Conservation (phyloP, 2,888 invertebrate genomes). For the Arctia plantaginis region DNA sequence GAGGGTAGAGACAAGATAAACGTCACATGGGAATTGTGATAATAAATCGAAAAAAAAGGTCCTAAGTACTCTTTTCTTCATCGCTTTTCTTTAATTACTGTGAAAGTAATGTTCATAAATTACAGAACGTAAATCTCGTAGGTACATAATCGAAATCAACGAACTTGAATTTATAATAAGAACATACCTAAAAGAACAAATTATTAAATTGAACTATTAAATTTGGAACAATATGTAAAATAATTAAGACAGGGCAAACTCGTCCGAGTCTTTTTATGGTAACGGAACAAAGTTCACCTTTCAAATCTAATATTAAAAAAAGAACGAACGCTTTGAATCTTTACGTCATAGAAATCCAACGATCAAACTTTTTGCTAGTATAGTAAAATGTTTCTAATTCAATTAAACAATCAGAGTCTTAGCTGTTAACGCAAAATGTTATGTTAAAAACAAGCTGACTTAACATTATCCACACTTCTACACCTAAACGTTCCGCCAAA, state of each 20-base stretch:
- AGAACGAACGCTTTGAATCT: background rate
- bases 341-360: conserved; percentile 5
- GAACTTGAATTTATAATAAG: background rate
- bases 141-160: background rate
- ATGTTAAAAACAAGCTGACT: conserved; percentile 32
- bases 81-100: background rate
- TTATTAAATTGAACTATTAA: background rate
- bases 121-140: background rate
- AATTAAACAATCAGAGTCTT: background rate
- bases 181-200: background rate
- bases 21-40: background rate
- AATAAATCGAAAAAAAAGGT: background rate
- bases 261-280: background rate
- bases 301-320: background rate
- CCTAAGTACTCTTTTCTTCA: background rate
- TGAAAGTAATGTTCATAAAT: background rate
- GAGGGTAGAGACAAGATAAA: background rate
- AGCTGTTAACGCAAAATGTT: conserved; percentile 14
- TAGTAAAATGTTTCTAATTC: background rate
- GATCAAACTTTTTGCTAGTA: background rate
- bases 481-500: conserved; percentile 42
- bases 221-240: background rate
- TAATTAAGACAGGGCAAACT: background rate
- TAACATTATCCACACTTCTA: conserved; percentile 45
- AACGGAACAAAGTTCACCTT: background rate